Conservation (phyloP, 2,797 vertebrate species). For the Austrolebias charrua region DNA sequence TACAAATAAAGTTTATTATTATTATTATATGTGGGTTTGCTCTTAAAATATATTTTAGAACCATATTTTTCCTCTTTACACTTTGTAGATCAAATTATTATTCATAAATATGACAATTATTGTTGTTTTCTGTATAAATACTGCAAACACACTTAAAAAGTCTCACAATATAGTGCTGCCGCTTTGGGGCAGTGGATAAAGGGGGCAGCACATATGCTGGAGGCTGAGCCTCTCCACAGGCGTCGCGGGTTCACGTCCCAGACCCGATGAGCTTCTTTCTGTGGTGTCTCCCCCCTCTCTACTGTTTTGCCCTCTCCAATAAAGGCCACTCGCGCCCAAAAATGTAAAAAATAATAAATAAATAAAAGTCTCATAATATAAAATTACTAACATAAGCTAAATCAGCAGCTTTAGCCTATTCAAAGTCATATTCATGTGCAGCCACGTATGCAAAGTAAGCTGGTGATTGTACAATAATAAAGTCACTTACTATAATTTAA, state of each 20-base stretch:
- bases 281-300: too few species aligned
- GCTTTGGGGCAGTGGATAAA: too few species aligned
- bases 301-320: too few species aligned
- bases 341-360: too few species aligned
- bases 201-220: too few species aligned
- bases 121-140: not conserved
- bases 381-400: not conserved
- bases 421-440: not conserved
- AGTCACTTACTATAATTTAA: slow-evolving; percentile 26
- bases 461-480: slow-evolving; percentile 9
- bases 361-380: not conserved
- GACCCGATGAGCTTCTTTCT: too few species aligned
- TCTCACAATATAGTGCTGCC: not conserved
- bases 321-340: too few species aligned
- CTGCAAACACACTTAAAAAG: not conserved
- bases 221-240: too few species aligned
- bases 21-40: slow-evolving; percentile 2
- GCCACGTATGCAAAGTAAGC: not conserved
- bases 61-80: not conserved
- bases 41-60: not conserved
- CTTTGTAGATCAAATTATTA: not conserved
- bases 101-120: not conserved
- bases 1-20: too few species aligned
- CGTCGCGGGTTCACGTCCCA: too few species aligned
- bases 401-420: not conserved